A percentile compares a stretch with the other conserved stretches of the same genome.
phyloP scores from a whole-genome alignment of 2,113 vertebrate species.

The Hippocampus zosterae region DNA sequence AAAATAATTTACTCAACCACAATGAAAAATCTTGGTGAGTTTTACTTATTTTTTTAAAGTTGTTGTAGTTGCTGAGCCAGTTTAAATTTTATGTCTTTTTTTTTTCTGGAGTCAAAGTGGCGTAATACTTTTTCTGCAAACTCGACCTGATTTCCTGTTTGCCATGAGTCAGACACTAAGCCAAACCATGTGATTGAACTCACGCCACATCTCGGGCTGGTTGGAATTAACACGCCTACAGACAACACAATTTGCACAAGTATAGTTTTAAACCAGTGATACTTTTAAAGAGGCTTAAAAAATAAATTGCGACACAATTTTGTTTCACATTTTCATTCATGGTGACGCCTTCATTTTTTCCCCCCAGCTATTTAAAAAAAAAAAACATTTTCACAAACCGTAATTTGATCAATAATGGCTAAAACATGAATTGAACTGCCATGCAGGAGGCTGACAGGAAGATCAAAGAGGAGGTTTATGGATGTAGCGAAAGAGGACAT shows the following conservation, averaged over 20 bases:
- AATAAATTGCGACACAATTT: no score
- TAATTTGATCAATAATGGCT: no score
- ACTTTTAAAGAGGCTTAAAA: no score
- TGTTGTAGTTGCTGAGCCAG: neutral
- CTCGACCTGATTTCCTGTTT: neutral
- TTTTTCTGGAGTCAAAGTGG: conserved; percentile 16
- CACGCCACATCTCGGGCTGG: neutral
- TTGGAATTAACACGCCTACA: neutral
- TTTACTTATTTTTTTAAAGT: neutral
- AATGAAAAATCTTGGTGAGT: neutral
- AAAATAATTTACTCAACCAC: neutral
- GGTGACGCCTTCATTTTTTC: no score
- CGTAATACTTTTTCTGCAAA: neutral
- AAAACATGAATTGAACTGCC: no score
- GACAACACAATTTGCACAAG: neutral
- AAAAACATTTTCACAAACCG: no score
- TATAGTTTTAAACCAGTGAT: neutral
- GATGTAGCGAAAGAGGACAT: no score
- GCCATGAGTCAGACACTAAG: neutral
- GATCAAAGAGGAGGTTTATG: no score
- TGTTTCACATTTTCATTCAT: no score
- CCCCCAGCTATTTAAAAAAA: no score
- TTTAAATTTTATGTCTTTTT: neutral
- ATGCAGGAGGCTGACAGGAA: no score
- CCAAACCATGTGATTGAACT: conserved; percentile 8